A percentile compares a stretch with the other conserved stretches of the same genome.
Conservation (phyloP, 2,113 vertebrate genomes). For the Osmerus mordax region DNA sequence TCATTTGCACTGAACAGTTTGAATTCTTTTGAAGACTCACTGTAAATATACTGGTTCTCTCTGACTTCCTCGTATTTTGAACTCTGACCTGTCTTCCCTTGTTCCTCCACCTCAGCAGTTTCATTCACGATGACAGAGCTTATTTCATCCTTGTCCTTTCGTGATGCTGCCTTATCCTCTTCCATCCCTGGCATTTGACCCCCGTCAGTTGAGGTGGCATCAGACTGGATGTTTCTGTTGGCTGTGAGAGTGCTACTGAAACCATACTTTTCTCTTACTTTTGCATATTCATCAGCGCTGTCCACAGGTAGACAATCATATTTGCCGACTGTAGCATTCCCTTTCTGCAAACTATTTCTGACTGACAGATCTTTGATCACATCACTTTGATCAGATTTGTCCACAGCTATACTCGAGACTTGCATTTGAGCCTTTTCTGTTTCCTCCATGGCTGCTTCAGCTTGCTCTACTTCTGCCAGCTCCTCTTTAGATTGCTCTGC, state of each 20-base stretch:
- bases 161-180: neutral
- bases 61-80: conserved; percentile 20
- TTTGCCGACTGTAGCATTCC: conserved; percentile 5
- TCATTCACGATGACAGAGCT: conserved; percentile 8
- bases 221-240: conserved; percentile 40
- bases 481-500: conserved; percentile 12
- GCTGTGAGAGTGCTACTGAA: conserved; percentile 26
- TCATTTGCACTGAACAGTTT: conserved; percentile 41
- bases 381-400: conserved; percentile 36
- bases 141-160: conserved; percentile 10
- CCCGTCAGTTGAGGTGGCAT: conserved; percentile 19
- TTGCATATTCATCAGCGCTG: conserved; percentile 30
- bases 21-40: conserved; percentile 57
- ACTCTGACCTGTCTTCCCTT: conserved; percentile 22
- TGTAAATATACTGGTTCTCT: conserved; percentile 51
- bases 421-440: conserved; percentile 25
- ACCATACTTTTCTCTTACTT: conserved; percentile 54
- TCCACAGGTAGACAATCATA: neutral
- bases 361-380: conserved; percentile 16
- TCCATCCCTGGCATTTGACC: conserved; percentile 11
- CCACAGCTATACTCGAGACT: neutral
- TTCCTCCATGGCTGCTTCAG: neutral
- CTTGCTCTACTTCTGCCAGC: conserved; percentile 1
- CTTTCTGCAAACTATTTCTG: conserved; percentile 21
- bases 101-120: conserved; percentile 30